Base-by-base conservation (phyloP, 2,888 invertebrate genomes). In the Chymomyza procnemis region DNA sequence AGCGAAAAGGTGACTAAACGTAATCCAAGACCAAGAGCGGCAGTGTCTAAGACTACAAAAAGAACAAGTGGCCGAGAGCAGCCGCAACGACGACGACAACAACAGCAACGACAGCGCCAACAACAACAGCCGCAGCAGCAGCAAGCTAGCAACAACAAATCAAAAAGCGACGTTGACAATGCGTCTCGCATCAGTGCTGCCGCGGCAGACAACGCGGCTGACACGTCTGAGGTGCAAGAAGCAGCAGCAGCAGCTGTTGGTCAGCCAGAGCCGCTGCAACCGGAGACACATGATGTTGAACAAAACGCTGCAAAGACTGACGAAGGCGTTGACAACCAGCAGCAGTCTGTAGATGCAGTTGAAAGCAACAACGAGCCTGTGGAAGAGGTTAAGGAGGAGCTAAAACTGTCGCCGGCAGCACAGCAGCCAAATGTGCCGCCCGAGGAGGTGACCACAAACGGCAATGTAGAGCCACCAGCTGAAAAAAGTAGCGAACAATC, bases 161-260 rank as follows among this genome's bases (percentile, higher is more conserved):
- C 56, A 69, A 12, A 50, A 54, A 56, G 61, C 34, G 34, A 41
- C 34, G 34, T 41, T 41, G 34, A 41, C 34, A 12, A 12, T 41
- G 34, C 34, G 34, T 41, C 34, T 41, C 34, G 34, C 34, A 41
- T 41, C 34, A 12, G 1, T 41, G 34, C 34, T 26, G 26, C 26
- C 56, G 18, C 46, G 60, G 64, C 60, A 74, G 77, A 74, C 78
- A 69, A 73, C 54, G 18, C 46, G 62, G 64, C 60, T 77, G 77
- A 74, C 78, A 69, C 77, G 77, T 73, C 75, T 69, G 67, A 76
- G 14, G 14, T 46, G 30, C 62, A 75, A 57, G 58, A 64, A 66
- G 66, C 63, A 71, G 73, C 18, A 71, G 73, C 18, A 69, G 56
- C 14, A 54, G 19, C 47, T 30, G 64, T 22, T 14, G 55, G 65